These are phyloP conservation scores for Piprites chloris DNA, from an alignment of 2,113 vertebrate species.

Conservation along the genomic window DNA sequence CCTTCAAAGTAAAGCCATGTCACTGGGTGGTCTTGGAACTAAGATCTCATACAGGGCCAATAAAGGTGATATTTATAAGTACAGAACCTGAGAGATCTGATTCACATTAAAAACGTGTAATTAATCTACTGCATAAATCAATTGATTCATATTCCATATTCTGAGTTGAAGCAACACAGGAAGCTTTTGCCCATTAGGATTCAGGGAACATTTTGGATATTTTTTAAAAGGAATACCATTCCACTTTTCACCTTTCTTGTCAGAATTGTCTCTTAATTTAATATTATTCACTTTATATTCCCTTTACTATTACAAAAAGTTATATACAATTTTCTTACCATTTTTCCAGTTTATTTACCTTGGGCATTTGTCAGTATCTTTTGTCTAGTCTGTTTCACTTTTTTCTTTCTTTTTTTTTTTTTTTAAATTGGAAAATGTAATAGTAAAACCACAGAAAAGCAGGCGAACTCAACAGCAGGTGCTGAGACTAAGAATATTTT, in stretches of 20 bases:
- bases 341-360: conserved; percentile 26
- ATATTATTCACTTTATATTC: neutral
- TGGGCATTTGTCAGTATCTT: conserved; percentile 6
- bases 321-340: neutral
- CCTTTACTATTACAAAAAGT: neutral
- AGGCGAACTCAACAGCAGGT: conserved; percentile 19
- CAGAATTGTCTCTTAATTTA: neutral
- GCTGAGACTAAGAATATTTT: conserved; percentile 8
- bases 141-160: neutral
- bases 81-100: neutral
- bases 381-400: neutral
- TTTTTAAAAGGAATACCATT: neutral
- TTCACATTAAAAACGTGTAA: conserved; percentile 10
- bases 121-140: neutral
- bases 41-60: neutral
- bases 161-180: neutral
- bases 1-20: conserved; percentile 8
- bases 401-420: neutral
- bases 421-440: neutral
- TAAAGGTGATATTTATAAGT: conserved; percentile 25
- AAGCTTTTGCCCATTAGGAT: neutral
- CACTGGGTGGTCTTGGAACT: conserved; percentile 47
- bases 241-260: neutral
- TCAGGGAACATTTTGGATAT: neutral
- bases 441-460: conserved; percentile 18